These are phyloP conservation scores for Drosophila tanythrix DNA, from an alignment of 2,888 invertebrate genomes.

Conservation along the genomic window DNA sequence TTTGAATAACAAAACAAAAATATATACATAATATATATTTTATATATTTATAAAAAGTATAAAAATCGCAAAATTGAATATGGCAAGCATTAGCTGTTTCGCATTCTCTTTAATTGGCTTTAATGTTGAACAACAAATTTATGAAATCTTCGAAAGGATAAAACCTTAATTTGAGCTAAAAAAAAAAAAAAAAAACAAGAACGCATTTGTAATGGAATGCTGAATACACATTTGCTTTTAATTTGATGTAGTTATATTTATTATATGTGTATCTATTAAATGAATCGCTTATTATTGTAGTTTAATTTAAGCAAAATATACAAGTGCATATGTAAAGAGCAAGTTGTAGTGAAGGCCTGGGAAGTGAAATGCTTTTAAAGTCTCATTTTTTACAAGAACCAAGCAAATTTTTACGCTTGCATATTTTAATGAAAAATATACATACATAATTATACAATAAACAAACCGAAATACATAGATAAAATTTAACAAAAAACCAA, in stretches of 20 bases:
- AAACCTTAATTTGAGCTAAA: conserved; percentile 53
- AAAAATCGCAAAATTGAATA: conserved; percentile 66
- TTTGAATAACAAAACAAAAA: conserved; percentile 54
- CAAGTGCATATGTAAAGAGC: conserved; percentile 62
- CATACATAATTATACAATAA: conserved; percentile 65
- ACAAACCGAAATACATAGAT: conserved; percentile 60
- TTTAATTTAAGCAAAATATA: conserved; percentile 80
- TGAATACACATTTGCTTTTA: conserved; percentile 61
- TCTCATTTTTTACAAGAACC: conserved; percentile 80
- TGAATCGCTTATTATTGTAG: conserved; percentile 79
- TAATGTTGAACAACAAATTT: conserved; percentile 61
- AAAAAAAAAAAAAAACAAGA: not conserved
- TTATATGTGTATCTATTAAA: conserved; percentile 72
- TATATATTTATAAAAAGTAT: conserved; percentile 79
- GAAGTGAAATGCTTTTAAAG: conserved; percentile 82
- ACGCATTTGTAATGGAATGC: conserved; percentile 55
- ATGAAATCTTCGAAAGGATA: conserved; percentile 37
- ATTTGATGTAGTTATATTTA: conserved; percentile 74
- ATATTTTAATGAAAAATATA: conserved; percentile 77
- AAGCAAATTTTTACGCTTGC: conserved; percentile 79
- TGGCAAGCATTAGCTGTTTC: conserved; percentile 64
- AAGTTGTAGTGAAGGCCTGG: conserved; percentile 64
- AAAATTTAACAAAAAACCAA: conserved; percentile 59
- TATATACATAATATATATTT: conserved; percentile 56
- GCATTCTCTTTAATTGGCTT: conserved; percentile 78